Conservation (phyloP, 2,113 vertebrate genomes). For the Corythaeola cristata region DNA sequence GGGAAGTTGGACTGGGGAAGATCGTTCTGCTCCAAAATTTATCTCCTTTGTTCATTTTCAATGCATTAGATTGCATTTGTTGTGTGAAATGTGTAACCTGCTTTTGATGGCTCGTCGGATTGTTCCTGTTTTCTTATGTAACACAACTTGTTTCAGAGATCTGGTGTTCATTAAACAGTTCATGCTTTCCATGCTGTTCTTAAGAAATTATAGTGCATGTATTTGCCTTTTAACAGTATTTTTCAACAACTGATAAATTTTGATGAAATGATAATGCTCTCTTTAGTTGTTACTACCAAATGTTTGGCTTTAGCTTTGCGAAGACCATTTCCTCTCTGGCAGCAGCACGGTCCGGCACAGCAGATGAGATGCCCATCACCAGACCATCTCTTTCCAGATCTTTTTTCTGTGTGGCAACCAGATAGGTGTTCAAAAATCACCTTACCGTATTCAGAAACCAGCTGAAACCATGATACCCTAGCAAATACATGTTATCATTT, state of each 20-base stretch:
- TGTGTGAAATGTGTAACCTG: no score
- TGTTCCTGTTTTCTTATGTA: neutral
- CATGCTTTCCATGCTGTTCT: neutral
- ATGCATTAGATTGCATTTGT: neutral
- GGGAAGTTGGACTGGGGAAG: neutral
- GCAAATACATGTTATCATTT: neutral
- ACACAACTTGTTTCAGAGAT: neutral
- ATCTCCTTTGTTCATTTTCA: neutral
- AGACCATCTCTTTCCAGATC: neutral
- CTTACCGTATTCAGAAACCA: neutral
- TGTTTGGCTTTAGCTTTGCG: neutral
- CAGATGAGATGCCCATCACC: neutral
- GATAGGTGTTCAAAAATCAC: neutral
- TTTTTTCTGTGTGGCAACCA: neutral
- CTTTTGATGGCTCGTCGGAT: neutral
- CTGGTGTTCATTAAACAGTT: neutral
- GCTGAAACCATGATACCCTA: neutral
- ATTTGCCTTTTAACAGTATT: neutral
- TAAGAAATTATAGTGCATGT: neutral
- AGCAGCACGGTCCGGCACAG: neutral
- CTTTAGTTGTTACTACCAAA: conserved; percentile 26
- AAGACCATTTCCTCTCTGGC: neutral
- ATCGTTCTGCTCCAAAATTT: neutral
- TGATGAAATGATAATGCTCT: conserved; percentile 16
- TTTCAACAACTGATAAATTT: neutral